A percentile compares a stretch with the other conserved stretches of the same genome.
These are phyloP conservation scores for Kradibia gibbosae DNA, from an alignment of 1,140 invertebrate genomes.

Conservation along the genomic window DNA sequence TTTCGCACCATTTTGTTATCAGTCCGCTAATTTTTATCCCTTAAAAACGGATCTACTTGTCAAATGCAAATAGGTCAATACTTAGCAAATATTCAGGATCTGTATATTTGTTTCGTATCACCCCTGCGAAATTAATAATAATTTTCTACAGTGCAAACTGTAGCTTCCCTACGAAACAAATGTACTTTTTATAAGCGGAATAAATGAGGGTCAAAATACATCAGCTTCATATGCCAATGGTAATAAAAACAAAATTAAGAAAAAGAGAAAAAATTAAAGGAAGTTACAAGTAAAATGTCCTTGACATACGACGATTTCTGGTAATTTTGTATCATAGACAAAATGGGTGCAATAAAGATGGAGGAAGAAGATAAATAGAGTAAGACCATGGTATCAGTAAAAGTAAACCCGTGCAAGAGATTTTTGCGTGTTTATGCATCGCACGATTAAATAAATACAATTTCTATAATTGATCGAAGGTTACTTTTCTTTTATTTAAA, in stretches of 20 bases:
- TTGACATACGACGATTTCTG: slow-evolving; percentile 51
- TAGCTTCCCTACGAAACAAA: neutral
- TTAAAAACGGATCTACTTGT: too few species aligned
- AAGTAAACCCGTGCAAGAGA: slow-evolving; percentile 30
- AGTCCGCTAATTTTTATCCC: too few species aligned
- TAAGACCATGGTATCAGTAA: slow-evolving; percentile 15
- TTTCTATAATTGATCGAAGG: slow-evolving; percentile 42
- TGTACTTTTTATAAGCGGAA: slow-evolving; percentile 29
- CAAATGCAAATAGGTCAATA: too few species aligned
- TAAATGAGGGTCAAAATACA: slow-evolving; percentile 35
- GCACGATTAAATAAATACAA: neutral
- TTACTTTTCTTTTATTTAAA: slow-evolving; percentile 1
- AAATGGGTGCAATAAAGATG: slow-evolving; percentile 30
- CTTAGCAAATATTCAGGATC: too few species aligned
- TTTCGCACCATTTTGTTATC: too few species aligned
- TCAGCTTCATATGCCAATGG: neutral
- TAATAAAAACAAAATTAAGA: neutral
- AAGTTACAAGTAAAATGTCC: slow-evolving; percentile 20
- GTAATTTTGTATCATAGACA: slow-evolving; percentile 48
- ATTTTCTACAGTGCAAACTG: neutral
- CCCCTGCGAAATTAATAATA: too few species aligned
- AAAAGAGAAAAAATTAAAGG: neutral
- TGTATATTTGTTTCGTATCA: too few species aligned
- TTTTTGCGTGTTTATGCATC: slow-evolving; percentile 15
- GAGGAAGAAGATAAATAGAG: neutral